A percentile compares a stretch with the other conserved stretches of the same genome.
phyloP scores from a whole-genome alignment of 2,113 vertebrate species.

The Datnioides undecimradiatus region DNA sequence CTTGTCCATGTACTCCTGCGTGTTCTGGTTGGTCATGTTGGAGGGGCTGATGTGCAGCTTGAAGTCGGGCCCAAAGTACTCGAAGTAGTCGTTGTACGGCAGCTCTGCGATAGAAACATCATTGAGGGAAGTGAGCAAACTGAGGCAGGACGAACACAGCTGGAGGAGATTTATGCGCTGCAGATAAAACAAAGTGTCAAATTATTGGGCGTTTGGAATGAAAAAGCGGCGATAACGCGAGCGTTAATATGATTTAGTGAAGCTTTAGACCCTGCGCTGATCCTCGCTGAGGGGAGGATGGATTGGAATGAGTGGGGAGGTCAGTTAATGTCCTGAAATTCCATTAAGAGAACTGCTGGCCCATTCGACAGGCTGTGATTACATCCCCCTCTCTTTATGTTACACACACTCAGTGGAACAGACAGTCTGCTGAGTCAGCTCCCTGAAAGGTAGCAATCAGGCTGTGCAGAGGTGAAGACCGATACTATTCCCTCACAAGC shows the following conservation, averaged over 20 bases:
- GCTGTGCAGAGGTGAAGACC: conserved; percentile 1
- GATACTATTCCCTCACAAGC: not conserved
- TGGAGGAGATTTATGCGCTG: not conserved
- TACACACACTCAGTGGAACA: conserved; percentile 29
- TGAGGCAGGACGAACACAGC: not conserved
- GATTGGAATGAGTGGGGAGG: conserved; percentile 23
- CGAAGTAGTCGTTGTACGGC: conserved; percentile 96
- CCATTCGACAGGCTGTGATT: conserved; percentile 45
- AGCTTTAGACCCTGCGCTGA: not conserved
- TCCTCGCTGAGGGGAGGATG: conserved; percentile 21
- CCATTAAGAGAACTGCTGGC: conserved; percentile 51
- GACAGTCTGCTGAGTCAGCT: conserved; percentile 53
- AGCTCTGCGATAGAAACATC: conserved; percentile 80
- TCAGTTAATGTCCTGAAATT: conserved; percentile 45
- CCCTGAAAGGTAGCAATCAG: conserved; percentile 21
- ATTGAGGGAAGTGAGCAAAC: not conserved
- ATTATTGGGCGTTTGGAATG: not conserved
- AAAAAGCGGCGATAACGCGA: conserved; percentile 24
- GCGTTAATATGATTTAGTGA: conserved; percentile 45
- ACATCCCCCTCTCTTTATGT: conserved; percentile 26
- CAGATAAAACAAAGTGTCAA: conserved; percentile 19
- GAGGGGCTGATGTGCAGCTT: conserved; percentile 98
- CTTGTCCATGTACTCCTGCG: conserved; percentile 94
- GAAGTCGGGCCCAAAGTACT: conserved; percentile 97
- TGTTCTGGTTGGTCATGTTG: conserved; percentile 99